Conservation (phyloP, 2,888 invertebrate species). For the Hermodice carunculata region DNA sequence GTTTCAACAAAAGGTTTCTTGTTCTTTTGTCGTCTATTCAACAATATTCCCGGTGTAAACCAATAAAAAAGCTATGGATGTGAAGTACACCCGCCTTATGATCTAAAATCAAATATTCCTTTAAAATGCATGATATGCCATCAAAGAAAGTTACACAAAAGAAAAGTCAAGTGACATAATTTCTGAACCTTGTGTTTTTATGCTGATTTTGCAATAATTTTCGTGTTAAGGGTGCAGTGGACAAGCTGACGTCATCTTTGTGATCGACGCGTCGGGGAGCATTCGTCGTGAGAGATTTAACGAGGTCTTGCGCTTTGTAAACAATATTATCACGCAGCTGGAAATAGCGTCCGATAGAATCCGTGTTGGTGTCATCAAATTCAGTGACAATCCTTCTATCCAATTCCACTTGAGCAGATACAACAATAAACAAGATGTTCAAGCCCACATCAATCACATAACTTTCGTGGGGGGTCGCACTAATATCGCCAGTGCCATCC, state of each 20-base stretch:
- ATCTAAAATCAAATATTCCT: too few species aligned
- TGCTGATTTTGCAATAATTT: too few species aligned
- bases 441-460: slow-evolving; percentile 58
- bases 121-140: too few species aligned
- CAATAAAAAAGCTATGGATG: too few species aligned
- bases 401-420: slow-evolving; percentile 33
- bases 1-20: too few species aligned
- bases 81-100: too few species aligned
- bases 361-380: slow-evolving; percentile 32
- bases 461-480: slow-evolving; percentile 46
- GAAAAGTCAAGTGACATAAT: too few species aligned
- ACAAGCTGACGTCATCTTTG: slow-evolving; percentile 56
- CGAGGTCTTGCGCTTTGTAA: slow-evolving; percentile 54
- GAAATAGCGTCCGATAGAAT: slow-evolving; percentile 22
- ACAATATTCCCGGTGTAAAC: too few species aligned
- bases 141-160: too few species aligned
- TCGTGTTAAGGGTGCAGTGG: slow-evolving; percentile 44
- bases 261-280: slow-evolving; percentile 61
- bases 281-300: slow-evolving; percentile 58
- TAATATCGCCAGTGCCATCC: slow-evolving; percentile 58
- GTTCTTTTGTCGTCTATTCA: too few species aligned
- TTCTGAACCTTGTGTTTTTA: too few species aligned
- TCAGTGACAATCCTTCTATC: slow-evolving; percentile 23
- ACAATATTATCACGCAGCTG: slow-evolving; percentile 48
- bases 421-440: slow-evolving; percentile 45